Conservation (phyloP, 2,113 vertebrate species). For the Saguinus midas region DNA sequence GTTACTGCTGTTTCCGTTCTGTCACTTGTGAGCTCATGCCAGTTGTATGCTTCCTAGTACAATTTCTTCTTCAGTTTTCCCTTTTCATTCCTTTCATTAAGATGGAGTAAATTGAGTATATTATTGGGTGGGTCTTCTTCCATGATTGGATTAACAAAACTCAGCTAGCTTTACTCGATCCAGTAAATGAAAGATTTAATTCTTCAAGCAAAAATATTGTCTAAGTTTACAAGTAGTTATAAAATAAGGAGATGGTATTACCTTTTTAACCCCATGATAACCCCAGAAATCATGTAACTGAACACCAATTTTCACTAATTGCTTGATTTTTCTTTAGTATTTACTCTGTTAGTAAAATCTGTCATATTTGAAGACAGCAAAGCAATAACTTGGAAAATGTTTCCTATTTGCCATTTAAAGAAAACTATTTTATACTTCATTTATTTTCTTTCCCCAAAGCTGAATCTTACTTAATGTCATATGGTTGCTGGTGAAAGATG, state of each 20-base stretch:
- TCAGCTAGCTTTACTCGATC: not conserved
- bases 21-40: accelerated
- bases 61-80: not conserved
- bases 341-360: constrained; percentile 13
- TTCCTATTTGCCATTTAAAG: constrained; percentile 47
- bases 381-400: constrained; percentile 59
- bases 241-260: not conserved
- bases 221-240: not conserved
- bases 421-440: constrained; percentile 63
- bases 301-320: not conserved
- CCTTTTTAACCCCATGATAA: not conserved
- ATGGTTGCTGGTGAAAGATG: constrained; percentile 37
- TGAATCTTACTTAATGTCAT: constrained; percentile 58
- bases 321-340: not conserved
- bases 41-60: not conserved
- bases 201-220: not conserved
- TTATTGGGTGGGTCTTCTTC: not conserved
- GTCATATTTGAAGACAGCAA: constrained; percentile 45
- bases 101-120: not conserved
- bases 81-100: not conserved
- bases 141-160: not conserved
- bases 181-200: not conserved
- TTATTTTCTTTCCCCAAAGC: constrained; percentile 55
- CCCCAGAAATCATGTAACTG: not conserved
- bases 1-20: not conserved